phyloP scores from a whole-genome alignment of 2,113 vertebrate genomes.

The Pseudolaguvia tuberculata region DNA sequence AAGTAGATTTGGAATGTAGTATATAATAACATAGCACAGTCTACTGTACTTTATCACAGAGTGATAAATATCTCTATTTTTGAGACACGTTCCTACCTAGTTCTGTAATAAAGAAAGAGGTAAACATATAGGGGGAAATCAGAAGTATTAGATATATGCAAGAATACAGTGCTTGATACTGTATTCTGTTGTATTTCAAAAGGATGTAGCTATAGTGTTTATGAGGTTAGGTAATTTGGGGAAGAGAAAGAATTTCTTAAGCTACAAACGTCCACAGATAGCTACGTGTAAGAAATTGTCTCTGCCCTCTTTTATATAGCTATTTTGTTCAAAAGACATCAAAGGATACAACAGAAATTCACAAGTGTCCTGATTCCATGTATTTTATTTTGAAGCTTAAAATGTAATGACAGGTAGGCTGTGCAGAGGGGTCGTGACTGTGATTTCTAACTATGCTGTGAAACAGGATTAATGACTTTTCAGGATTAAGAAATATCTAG shows the following conservation, averaged over 20 bases:
- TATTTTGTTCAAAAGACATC: constrained; percentile 72
- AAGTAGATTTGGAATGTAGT: neutral
- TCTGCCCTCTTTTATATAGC: constrained; percentile 65
- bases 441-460: neutral
- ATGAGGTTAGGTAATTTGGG: neutral
- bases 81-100: neutral
- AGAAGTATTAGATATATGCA: neutral
- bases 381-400: constrained; percentile 59
- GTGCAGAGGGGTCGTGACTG: neutral
- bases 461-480: neutral
- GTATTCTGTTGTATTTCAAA: constrained; percentile 30
- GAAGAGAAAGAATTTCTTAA: constrained; percentile 27
- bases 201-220: constrained; percentile 20
- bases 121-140: neutral
- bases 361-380: constrained; percentile 59
- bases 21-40: neutral
- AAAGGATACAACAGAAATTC: constrained; percentile 63
- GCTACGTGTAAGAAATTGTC: constrained; percentile 56
- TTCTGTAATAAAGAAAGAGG: neutral
- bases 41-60: neutral
- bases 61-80: neutral
- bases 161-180: neutral
- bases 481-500: neutral
- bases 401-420: constrained; percentile 57
- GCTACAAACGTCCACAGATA: constrained; percentile 46